Evolutionary conservation across 2,113 vertebrate genomes (phyloP), one percentile per base, ranked within the genome.

Genomic region (Tringa solitaria): DNA sequence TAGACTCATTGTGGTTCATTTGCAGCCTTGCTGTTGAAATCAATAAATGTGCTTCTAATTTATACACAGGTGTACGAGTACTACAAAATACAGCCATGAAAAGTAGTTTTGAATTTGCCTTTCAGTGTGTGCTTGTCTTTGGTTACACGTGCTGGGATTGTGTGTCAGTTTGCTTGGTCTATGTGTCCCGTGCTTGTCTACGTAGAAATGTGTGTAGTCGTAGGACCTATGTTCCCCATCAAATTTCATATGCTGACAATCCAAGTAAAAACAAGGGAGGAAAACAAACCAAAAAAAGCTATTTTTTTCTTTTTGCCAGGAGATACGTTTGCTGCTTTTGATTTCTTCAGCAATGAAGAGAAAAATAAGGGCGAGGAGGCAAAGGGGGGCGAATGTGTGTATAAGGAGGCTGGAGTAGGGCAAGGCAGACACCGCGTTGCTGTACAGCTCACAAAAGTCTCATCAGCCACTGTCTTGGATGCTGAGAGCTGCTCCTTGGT

Each of bases 401-500:
- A 15, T 37, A 19, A 73, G 46, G 59, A 90, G 41, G 35, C 45
- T 59, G 81, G 59, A 87, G 46, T 22, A 70, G 90, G 81, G 63
- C 35, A 81, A 48, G 24, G 23, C 46, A 77, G 78, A 57, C 63
- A 4, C 43, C 73, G 39, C 6, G 2, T 19, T 65, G 81, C 76
- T 56, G 17, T 6, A 22, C 7, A 41, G 90, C 86, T 93, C 84
- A 24, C 11, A 1, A 12, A 83, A 74, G 83, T 86, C 89, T 84
- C 67, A 12, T 67, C 84, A 86, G 2, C 72, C 86, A 77, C 84
- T 64, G 35, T 39, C 76, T 88, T 3, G 32, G 93, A 72, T 50
- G 77, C 92, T 96, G 84, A 94, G 65, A 67, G 51, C 90, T 56
- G 91, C 64, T 94, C 82, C 89, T 90, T 95, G 68, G 68, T 81